Evolutionary conservation across 2,888 invertebrate species (phyloP).

Genomic region (Diaprepes abbreviatus): DNA sequence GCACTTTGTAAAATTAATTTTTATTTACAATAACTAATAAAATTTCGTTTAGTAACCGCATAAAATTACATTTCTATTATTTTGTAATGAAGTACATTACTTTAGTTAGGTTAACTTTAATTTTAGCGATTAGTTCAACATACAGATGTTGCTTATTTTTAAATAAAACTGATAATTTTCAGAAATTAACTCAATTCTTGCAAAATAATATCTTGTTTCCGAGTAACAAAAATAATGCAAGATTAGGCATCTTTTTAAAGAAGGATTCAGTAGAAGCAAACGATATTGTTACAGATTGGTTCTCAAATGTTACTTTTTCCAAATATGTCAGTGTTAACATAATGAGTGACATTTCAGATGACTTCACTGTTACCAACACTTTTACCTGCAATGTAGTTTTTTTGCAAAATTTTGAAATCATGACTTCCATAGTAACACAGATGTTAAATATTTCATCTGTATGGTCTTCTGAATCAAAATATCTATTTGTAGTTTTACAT

Average conservation of each 20-base stretch:
- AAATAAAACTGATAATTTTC: not conserved
- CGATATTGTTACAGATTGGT: not conserved
- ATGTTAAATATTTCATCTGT: not conserved
- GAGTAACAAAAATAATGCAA: not conserved
- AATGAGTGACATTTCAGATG: not conserved
- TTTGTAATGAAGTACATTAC: no score
- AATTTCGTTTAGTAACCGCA: no score
- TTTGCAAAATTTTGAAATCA: not conserved
- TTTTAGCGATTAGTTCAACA: no score
- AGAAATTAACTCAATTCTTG: not conserved
- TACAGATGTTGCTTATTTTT: no score
- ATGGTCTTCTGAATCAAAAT: constrained; percentile 1
- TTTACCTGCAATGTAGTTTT: not conserved
- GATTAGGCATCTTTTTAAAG: not conserved
- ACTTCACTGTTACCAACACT: not conserved
- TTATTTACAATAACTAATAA: no score
- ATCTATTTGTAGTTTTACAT: not conserved
- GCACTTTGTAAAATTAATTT: no score
- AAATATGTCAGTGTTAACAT: not conserved
- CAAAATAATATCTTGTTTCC: not conserved
- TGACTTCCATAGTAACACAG: not conserved
- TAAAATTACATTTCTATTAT: no score
- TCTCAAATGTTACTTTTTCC: not conserved
- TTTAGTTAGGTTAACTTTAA: no score
- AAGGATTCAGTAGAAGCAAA: not conserved